Conservation (phyloP, 2,888 invertebrate genomes). For the Coremacera marginata region DNA sequence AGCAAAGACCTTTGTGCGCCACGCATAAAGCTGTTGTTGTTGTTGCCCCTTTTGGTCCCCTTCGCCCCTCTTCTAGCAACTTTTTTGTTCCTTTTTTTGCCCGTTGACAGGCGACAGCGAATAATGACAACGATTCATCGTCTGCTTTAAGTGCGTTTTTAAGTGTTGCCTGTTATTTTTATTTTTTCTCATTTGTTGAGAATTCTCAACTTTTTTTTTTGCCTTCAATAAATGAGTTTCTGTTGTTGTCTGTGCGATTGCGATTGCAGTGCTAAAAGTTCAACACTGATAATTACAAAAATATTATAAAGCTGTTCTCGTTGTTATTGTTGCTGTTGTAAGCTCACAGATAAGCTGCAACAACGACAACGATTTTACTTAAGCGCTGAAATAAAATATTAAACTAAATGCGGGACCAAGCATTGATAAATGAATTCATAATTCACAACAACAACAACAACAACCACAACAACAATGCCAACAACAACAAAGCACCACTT, state of each 20-base stretch:
- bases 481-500: background rate
- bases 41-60: too few relatives aligned
- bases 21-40: too few relatives aligned
- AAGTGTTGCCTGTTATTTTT: background rate
- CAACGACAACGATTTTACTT: too few relatives aligned
- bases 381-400: constrained; percentile 29
- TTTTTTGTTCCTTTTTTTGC: background rate
- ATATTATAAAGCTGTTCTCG: background rate
- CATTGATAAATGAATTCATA: constrained; percentile 24
- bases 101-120: constrained; percentile 42
- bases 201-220: background rate
- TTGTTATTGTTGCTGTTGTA: background rate
- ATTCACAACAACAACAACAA: constrained; percentile 2
- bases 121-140: constrained; percentile 50
- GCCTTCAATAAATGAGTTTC: background rate
- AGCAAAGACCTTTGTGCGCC: background rate
- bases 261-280: constrained; percentile 21
- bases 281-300: constrained; percentile 30
- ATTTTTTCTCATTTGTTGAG: background rate
- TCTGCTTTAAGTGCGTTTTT: constrained; percentile 29
- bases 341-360: constrained; percentile 10
- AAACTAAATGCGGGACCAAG: constrained; percentile 19
- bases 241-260: background rate
- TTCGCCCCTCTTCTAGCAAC: too few relatives aligned
- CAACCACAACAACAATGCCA: constrained; percentile 7